A percentile compares a stretch with the other conserved stretches of the same genome.
These are phyloP conservation scores for Brachionus calyciflorus DNA, from an alignment of 1,140 invertebrate species.

Conservation along the genomic window DNA sequence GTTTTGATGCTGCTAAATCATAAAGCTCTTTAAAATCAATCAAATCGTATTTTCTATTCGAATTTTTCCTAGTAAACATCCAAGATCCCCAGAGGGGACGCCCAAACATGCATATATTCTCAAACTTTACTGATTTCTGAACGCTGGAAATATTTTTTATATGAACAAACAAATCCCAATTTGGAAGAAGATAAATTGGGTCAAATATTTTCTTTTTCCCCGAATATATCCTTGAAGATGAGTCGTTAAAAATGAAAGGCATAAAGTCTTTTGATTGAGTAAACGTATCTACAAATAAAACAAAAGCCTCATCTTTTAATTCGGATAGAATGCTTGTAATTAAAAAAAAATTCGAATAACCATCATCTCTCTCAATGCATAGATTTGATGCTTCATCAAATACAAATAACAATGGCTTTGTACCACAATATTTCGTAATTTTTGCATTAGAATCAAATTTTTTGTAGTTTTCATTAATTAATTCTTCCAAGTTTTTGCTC, in stretches of 20 bases:
- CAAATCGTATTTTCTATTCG: background rate
- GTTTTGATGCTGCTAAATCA: background rate
- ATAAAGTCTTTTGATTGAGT: background rate
- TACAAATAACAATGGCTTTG: background rate
- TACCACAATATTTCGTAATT: background rate
- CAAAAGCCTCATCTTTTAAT: background rate
- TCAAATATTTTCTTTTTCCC: background rate
- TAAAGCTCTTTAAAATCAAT: background rate
- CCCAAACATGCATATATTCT: constrained; percentile 6
- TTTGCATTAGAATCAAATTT: background rate
- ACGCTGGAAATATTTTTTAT: background rate
- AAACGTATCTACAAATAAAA: constrained; percentile 4
- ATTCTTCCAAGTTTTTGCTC: background rate
- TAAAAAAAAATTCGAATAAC: background rate
- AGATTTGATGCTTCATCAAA: background rate
- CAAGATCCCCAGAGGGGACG: background rate
- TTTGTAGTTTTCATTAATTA: background rate
- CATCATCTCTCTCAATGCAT: background rate
- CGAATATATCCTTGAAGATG: background rate
- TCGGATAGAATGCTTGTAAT: background rate
- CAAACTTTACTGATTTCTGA: background rate
- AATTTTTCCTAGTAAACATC: constrained; percentile 6
- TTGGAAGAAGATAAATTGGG: constrained; percentile 21
- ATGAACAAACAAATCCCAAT: constrained; percentile 15
- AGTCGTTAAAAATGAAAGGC: background rate